Percentiles rank a stretch among this genome's conserved stretches.
Evolutionary conservation across 2,113 vertebrate genomes (phyloP).

Genomic region (pig (Sus scrofa)): DNA sequence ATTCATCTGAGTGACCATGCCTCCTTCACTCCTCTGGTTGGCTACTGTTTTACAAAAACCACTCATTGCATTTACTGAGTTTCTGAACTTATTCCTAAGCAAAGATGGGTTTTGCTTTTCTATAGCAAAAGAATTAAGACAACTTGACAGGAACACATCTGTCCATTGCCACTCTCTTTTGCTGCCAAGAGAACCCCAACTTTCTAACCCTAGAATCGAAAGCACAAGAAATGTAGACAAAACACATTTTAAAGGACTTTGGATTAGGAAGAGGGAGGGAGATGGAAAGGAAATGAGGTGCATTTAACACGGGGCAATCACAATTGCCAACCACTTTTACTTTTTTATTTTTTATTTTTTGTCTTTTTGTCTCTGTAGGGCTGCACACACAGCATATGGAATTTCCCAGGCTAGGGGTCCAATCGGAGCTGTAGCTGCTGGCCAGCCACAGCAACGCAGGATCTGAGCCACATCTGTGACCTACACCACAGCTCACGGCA

Average conservation of each 20-base stretch:
- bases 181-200: not conserved
- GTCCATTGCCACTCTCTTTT: not conserved
- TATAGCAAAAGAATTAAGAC: not conserved
- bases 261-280: not conserved
- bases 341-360: too few relatives aligned
- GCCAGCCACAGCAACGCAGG: too few relatives aligned
- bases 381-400: too few relatives aligned
- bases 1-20: not conserved
- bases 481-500: too few relatives aligned
- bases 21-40: not conserved
- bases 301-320: not conserved
- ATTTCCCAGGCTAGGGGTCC: too few relatives aligned
- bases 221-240: not conserved
- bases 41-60: not conserved
- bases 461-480: too few relatives aligned
- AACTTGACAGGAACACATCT: not conserved
- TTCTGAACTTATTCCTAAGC: not conserved
- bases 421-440: too few relatives aligned
- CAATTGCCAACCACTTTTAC: not conserved
- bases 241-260: not conserved
- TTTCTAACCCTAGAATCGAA: constrained; percentile 24
- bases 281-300: not conserved
- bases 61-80: not conserved
- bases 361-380: too few relatives aligned
- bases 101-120: not conserved